Base-by-base conservation (phyloP, 1,140 invertebrate genomes). In the Tetranychus cinnabarinus region DNA sequence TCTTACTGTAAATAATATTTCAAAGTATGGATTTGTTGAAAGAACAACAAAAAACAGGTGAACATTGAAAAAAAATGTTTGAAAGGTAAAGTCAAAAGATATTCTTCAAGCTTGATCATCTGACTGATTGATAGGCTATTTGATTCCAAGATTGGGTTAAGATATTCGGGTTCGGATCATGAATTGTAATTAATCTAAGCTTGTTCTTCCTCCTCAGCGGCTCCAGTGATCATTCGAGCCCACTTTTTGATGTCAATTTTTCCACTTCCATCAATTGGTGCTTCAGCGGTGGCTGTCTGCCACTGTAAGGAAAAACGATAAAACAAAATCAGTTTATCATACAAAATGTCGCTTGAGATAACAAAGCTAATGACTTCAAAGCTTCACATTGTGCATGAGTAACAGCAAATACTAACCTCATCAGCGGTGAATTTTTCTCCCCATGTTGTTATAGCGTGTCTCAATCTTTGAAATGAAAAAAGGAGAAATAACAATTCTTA, bases 221-320 rank as follows among this genome's bases (percentile, higher is more conserved):
- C 81, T 69, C 81, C 80, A 70, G 84, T 84, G 66, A 87, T 90
- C 67, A 92, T 78, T 78, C 87, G 83, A 73, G 91, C 87, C 67
- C 92, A 83, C 70, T 82, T 82, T 63, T 76, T 77, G 71, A 89
- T 91, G 77, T 96, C 88, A 70, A 97, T 89, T 75, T 83, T 83
- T 70, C 88, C 86, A 68, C 85, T 85, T 71, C 86, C 85, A 73
- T 92, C 87, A 69, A 96, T 87, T 37, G 87, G 86, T 78, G 93
- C 88, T 73, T 91, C 86, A 74, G 93, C 90, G 75, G 84, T 95
- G 52, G 88, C 88, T 70, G 93, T 88, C 73, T 91, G 85, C 68
- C 90, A 83, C 74, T 75, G 65, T 23, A 23, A 23, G 23, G 23
- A 23, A 12, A 56, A 46, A 37, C 15, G 33, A 31, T 23, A 13